Conservation (phyloP, 2,888 invertebrate genomes). For the Liposcelis brunnea region DNA sequence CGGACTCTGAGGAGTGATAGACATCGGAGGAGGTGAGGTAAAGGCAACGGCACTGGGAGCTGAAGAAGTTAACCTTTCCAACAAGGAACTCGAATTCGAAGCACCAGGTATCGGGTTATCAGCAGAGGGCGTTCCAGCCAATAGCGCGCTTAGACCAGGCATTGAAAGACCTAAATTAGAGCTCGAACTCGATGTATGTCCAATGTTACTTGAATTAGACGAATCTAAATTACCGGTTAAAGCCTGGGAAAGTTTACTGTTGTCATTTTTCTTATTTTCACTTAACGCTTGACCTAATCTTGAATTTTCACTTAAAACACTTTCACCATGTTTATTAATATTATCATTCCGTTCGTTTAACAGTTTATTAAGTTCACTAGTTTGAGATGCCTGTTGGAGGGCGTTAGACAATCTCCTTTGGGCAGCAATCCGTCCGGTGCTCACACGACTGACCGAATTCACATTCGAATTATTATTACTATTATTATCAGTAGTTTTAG, state of each 20-base stretch:
- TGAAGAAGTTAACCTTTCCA: conserved; percentile 33
- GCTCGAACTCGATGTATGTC: conserved; percentile 17
- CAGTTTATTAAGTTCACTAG: conserved; percentile 3
- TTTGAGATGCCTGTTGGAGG: conserved; percentile 1
- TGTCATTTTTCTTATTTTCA: not conserved
- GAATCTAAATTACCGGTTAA: conserved; percentile 16
- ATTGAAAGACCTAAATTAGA: conserved; percentile 36
- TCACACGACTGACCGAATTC: not conserved
- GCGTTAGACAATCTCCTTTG: conserved; percentile 4
- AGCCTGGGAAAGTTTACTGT: conserved; percentile 8
- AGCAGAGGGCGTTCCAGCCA: conserved; percentile 41
- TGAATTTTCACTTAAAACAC: not conserved
- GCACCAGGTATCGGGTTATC: conserved; percentile 38
- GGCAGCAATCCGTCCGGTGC: not conserved
- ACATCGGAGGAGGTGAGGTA: conserved; percentile 13
- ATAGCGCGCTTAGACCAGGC: conserved; percentile 37
- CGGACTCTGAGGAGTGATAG: conserved; percentile 11
- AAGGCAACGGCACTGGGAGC: conserved; percentile 18
- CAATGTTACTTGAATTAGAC: conserved; percentile 14
- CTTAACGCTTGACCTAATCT: not conserved
- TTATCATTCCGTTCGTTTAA: conserved; percentile 4
- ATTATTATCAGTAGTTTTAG: too few species aligned
- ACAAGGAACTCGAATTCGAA: conserved; percentile 27
- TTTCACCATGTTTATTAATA: too few species aligned
- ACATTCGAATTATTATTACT: not conserved